Evolutionary conservation across 2,113 vertebrate genomes (phyloP), one percentile per base, ranked within the genome.

Genomic region (Cinclus mexicanus): DNA sequence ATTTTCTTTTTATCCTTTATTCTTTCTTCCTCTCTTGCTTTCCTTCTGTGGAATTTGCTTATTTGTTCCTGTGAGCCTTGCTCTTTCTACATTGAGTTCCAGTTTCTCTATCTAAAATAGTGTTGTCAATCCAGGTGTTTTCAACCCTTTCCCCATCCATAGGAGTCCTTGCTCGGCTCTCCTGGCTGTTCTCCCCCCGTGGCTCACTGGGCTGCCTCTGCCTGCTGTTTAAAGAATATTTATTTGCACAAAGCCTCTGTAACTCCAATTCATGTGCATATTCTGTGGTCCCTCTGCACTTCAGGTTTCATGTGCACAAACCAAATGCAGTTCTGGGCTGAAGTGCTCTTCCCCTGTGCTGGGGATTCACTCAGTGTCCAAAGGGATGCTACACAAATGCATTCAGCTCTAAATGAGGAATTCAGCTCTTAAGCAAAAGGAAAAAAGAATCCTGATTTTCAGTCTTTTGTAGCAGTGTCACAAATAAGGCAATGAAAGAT

Each of bases 61-160:
- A 94, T 97, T 95, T 97, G 85, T 96, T 94, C 90, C 90, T 33
- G 21, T 77, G 26, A 95, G 82, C 89, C 80, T 70, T 89, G 87
- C 90, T 96, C 81, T 96, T 94, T 94, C 75, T 93, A 17, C 81
- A 79, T 71, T 41, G 75, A 65, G 11, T 81, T 95, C 61, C 91
- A 67, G 39, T 94, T 97, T 97, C 96, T 97, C 93, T 95, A 75
- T 72, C 94, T 90, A 50, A 95, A 97, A 93, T 70, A 94, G 94
- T 94, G 97, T 92, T 97, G 92, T 56, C 59, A 94, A 70, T 97
- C 96, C 89, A 94, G 70, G 92, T 82, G 65, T 96, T 98, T 96
- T 91, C 97, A 97, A 44, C 70, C 60, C 93, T 74, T 46, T 70
- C 46, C 61, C 90, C 95, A 94, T 82, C 95, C 17, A 0, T 21